A percentile compares a stretch with the other conserved stretches of the same genome.
These are phyloP conservation scores for Halictus ligatus DNA, from an alignment of 2,888 invertebrate species.

Conservation along the genomic window DNA sequence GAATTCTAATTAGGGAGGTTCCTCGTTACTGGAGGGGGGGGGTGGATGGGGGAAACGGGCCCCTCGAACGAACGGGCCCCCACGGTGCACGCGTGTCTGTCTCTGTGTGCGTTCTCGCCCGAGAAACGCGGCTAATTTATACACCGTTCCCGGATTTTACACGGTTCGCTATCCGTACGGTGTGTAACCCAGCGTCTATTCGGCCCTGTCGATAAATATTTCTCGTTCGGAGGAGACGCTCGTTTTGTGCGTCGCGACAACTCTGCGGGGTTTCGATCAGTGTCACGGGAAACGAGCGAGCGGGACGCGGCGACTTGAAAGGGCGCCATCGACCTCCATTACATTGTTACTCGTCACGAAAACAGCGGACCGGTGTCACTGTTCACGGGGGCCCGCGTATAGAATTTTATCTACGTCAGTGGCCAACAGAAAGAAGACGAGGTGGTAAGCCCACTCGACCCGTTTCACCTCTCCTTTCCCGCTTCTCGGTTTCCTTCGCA, in stretches of 20 bases:
- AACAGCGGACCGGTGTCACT: conserved; percentile 55
- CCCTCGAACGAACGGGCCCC: not conserved
- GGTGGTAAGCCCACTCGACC: conserved; percentile 74
- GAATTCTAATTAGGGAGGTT: conserved; percentile 58
- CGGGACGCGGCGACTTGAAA: conserved; percentile 11
- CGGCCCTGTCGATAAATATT: conserved; percentile 1
- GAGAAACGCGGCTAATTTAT: conserved; percentile 42
- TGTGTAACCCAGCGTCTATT: not conserved
- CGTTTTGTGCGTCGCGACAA: conserved; percentile 11
- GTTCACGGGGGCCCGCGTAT: conserved; percentile 63
- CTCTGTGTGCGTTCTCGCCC: not conserved
- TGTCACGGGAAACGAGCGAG: conserved; percentile 1
- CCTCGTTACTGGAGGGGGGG: conserved; percentile 33
- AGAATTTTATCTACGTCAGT: conserved; percentile 73
- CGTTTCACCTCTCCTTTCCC: conserved; percentile 71
- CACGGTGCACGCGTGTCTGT: not conserved
- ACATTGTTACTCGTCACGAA: conserved; percentile 56
- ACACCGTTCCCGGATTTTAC: conserved; percentile 19
- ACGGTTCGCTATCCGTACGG: not conserved
- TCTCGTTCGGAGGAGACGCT: not conserved
- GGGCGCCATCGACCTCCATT: conserved; percentile 37
- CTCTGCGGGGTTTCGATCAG: not conserved
- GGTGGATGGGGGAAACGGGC: not conserved
- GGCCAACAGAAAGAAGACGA: conserved; percentile 69
- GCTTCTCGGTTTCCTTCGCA: conserved; percentile 75